Evolutionary conservation across 2,888 invertebrate genomes (phyloP), one percentile per base, ranked within the genome.

Genomic region (Leucophenga maculata): DNA sequence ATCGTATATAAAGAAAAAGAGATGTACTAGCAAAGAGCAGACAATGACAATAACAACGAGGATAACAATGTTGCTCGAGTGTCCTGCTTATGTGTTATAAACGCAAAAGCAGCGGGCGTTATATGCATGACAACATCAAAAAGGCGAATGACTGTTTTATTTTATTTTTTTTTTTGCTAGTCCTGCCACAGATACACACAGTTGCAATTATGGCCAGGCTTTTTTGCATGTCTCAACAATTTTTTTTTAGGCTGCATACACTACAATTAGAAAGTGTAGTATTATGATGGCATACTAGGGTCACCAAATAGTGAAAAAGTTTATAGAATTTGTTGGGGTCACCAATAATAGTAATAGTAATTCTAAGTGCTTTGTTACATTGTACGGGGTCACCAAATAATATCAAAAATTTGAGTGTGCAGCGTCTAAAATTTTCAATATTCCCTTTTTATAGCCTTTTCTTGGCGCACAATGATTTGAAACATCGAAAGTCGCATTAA

Each of bases 101-200:
- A 44, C 18, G 62, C n/a, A n/a, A 64, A 64, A 64, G 26, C 46
- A 64, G 46, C 46, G n/a, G 50, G 64, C 64, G 32, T n/a, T n/a
- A n/a, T n/a, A 31, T 39, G 39, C 4, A 26, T 26, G 26, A 26
- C 4, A 8, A 39, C n/a, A 9, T 26, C 26, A 55, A 55, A 55
- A 20, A 4, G 32, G 32, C 39, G 26, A 26, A 26, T n/a, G n/a
- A n/a, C n/a, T n/a, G n/a, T n/a, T 26, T 11, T 6, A 31, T 26
- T 26, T n/a, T 14, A n/a, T 14, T 48, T 8, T 39, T 6, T 11
- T 39, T 39, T 39, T 8, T 16, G 48, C 3, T 6, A 48, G 48
- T 48, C 52, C 20, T 16, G 18, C n/a, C 50, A 50, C 50, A 31
- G 1, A 22, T 9, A 3, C 16, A 26, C 32, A 32, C 16, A 16